Conservation (phyloP, 2,888 invertebrate species). For the Deroplatys truncata region DNA sequence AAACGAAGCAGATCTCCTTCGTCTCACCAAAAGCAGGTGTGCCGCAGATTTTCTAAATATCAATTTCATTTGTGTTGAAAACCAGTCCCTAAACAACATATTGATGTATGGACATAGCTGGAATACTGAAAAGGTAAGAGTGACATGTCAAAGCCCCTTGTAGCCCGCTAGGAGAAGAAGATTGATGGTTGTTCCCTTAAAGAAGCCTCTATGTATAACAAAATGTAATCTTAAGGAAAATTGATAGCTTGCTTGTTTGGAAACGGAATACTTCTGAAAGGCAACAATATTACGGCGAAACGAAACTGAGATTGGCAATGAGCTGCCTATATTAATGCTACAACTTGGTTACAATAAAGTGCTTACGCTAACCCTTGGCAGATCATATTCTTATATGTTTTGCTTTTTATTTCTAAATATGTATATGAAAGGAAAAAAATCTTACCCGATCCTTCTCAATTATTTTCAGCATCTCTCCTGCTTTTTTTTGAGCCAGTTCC, state of each 20-base stretch:
- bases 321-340: neutral
- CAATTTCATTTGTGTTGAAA: neutral
- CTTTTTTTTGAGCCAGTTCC: conserved; percentile 71
- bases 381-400: neutral
- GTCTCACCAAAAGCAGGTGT: no score
- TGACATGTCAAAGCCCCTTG: neutral
- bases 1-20: no score
- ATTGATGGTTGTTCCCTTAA: neutral
- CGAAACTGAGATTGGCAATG: neutral
- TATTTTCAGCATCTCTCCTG: conserved; percentile 71
- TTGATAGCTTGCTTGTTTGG: neutral
- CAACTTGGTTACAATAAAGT: no score
- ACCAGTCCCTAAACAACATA: neutral
- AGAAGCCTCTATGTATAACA: neutral
- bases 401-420: neutral
- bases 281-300: neutral
- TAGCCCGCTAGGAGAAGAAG: neutral
- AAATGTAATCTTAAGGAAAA: neutral
- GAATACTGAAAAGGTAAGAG: neutral
- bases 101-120: neutral
- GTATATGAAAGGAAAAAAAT: neutral
- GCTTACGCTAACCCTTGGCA: neutral
- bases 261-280: neutral
- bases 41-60: neutral
- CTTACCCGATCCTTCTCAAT: conserved; percentile 70